Conservation (phyloP, 2,113 vertebrate genomes). For the Gymnocephalus cernua region DNA sequence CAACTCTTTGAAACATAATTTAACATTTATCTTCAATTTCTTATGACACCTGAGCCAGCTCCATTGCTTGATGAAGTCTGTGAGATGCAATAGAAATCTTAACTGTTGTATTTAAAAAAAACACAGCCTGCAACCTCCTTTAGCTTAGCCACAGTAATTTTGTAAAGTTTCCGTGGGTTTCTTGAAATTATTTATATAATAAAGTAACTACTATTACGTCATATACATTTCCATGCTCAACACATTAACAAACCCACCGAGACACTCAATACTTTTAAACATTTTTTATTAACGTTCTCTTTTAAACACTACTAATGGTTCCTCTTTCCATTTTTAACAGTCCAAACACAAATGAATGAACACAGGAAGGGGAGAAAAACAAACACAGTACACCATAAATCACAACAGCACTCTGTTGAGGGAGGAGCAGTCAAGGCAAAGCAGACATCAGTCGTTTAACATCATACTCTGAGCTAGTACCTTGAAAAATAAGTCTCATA, state of each 20-base stretch:
- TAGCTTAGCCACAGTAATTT: too few relatives aligned
- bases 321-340: conserved; percentile 62
- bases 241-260: background rate
- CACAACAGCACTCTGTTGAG: conserved; percentile 44
- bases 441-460: conserved; percentile 66
- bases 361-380: conserved; percentile 31
- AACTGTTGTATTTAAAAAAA: too few relatives aligned
- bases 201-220: too few relatives aligned
- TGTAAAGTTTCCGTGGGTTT: too few relatives aligned
- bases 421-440: conserved; percentile 46
- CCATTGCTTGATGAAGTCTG: too few relatives aligned
- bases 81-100: too few relatives aligned
- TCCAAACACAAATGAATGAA: conserved; percentile 72
- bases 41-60: too few relatives aligned
- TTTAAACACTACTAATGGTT: conserved; percentile 70
- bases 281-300: conserved; percentile 76
- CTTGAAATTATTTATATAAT: too few relatives aligned
- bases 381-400: conserved; percentile 48
- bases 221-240: background rate
- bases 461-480: conserved; percentile 70
- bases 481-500: conserved; percentile 70
- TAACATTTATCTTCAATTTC: too few relatives aligned
- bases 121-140: too few relatives aligned
- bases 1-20: too few relatives aligned
- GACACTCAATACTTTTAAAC: conserved; percentile 18